phyloP scores from a whole-genome alignment of 2,888 invertebrate genomes.

The Drosophila anomalata region DNA sequence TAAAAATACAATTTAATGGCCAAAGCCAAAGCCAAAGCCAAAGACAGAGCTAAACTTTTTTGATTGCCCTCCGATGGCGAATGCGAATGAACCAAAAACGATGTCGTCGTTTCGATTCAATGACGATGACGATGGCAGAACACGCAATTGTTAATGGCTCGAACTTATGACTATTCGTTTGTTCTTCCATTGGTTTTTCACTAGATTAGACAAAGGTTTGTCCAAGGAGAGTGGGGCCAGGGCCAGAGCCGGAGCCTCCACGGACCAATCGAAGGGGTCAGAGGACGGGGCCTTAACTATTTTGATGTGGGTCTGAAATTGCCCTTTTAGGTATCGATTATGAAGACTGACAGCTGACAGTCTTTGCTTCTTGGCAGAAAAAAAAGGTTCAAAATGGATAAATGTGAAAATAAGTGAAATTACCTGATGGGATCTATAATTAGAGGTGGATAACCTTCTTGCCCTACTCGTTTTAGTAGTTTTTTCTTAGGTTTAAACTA shows the following conservation, averaged over 20 bases:
- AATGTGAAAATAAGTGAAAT: constrained; percentile 3
- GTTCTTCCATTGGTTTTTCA: constrained; percentile 28
- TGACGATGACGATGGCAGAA: constrained; percentile 41
- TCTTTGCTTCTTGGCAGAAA: neutral
- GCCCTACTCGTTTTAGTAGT: no score
- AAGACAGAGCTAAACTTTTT: constrained; percentile 55
- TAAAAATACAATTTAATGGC: constrained; percentile 67
- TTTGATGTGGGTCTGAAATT: constrained; percentile 24
- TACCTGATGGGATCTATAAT: neutral
- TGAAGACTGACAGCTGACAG: constrained; percentile 31
- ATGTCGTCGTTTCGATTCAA: constrained; percentile 35
- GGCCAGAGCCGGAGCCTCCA: neutral
- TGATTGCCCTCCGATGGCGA: constrained; percentile 50
- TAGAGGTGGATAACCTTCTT: no score
- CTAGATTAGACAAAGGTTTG: constrained; percentile 37
- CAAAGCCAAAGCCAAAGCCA: constrained; percentile 14
- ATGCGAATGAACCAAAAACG: constrained; percentile 30
- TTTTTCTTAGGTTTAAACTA: no score
- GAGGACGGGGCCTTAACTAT: constrained; percentile 4
- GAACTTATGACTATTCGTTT: constrained; percentile 40
- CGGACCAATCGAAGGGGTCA: neutral
- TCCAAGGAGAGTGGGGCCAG: neutral
- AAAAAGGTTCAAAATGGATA: neutral
- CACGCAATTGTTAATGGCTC: constrained; percentile 44
- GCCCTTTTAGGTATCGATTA: constrained; percentile 37